Conservation (phyloP, 2,797 vertebrate genomes). For the Platyrinchus mystaceus region DNA sequence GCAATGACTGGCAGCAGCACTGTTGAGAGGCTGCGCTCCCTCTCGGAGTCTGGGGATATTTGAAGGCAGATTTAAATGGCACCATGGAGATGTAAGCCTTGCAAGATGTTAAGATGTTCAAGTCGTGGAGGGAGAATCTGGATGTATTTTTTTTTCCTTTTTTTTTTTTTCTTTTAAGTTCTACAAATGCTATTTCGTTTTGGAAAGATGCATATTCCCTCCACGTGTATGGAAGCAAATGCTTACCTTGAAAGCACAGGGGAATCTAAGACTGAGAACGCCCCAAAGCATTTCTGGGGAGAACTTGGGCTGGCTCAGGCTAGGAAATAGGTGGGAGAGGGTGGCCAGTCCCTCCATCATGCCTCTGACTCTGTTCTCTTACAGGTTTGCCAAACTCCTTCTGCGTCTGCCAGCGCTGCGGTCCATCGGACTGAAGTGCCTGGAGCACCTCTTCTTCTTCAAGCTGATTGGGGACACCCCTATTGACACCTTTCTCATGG, state of each 20-base stretch:
- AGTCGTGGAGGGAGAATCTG: not conserved
- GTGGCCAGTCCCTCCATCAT: not conserved
- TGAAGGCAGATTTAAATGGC: not conserved
- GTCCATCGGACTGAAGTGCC: slow-evolving; percentile 93
- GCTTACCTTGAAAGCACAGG: not conserved
- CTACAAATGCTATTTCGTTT: not conserved
- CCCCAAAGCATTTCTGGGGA: not conserved
- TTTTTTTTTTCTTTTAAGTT: not conserved
- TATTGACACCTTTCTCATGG: slow-evolving; percentile 98
- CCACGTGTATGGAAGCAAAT: rapidly evolving
- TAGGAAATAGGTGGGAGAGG: not conserved
- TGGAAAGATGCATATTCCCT: not conserved
- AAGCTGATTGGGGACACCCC: slow-evolving; percentile 96
- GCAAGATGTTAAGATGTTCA: not conserved
- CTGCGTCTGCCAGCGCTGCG: slow-evolving; percentile 91
- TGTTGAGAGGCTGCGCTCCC: not conserved
- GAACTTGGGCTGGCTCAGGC: not conserved
- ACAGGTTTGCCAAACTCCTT: slow-evolving; percentile 92
- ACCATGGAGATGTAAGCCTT: not conserved
- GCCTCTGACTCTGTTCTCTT: not conserved
- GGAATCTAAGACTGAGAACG: not conserved
- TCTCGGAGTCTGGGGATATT: not conserved
- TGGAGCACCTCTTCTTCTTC: slow-evolving; percentile 98
- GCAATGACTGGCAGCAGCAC: not conserved
- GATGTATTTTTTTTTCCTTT: too few species aligned